Conservation (phyloP, 1,140 invertebrate species). For the Hesperophylax magnus region DNA sequence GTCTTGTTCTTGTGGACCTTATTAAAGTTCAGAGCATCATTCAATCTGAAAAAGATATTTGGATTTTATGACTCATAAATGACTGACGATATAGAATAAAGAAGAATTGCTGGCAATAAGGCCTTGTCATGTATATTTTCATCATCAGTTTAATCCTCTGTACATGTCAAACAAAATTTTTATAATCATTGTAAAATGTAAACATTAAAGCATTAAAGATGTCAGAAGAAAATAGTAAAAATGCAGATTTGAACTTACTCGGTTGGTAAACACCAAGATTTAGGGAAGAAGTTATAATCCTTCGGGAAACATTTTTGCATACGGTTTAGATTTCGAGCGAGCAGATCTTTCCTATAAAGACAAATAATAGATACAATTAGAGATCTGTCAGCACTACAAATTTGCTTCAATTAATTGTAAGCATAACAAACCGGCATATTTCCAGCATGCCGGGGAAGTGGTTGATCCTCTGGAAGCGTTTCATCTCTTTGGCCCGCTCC, state of each 20-base stretch:
- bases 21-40: constrained; percentile 76
- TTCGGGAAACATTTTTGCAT: constrained; percentile 89
- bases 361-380: too few species aligned
- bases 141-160: too few species aligned
- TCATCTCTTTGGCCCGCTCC: constrained; percentile 90
- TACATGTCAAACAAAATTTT: too few species aligned
- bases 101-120: too few species aligned
- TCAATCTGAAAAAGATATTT: constrained; percentile 67
- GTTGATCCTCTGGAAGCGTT: constrained; percentile 90
- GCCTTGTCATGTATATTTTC: too few species aligned
- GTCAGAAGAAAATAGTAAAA: not conserved
- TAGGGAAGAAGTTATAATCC: constrained; percentile 93
- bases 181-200: too few species aligned
- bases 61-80: too few species aligned
- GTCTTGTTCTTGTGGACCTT: constrained; percentile 81
- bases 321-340: constrained; percentile 87
- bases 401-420: too few species aligned
- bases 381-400: too few species aligned
- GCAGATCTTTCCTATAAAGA: constrained; percentile 79
- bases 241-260: constrained; percentile 74
- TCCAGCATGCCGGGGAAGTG: constrained; percentile 95
- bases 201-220: too few species aligned
- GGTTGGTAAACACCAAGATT: constrained; percentile 94
- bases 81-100: too few species aligned
- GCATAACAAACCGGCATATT: constrained; percentile 76